Conservation (phyloP, 2,888 invertebrate genomes). For the Sympetrum striolatum region DNA sequence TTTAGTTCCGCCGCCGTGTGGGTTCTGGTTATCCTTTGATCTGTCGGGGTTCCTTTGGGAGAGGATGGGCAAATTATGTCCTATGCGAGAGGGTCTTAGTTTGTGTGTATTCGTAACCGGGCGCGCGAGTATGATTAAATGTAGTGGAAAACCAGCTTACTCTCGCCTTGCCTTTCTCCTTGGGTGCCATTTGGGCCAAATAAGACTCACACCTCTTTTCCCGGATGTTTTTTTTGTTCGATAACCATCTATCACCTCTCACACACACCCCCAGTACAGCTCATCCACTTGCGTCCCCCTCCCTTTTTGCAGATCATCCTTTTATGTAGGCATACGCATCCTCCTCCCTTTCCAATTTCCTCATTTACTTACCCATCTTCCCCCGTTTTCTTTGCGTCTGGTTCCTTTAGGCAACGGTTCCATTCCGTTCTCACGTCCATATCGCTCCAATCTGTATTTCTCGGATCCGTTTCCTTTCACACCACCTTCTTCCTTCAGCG, state of each 20-base stretch:
- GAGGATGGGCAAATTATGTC: conserved; percentile 24
- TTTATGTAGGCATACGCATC: background rate
- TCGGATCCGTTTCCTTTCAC: too few species aligned
- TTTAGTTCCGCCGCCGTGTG: background rate
- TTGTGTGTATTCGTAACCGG: conserved; percentile 9
- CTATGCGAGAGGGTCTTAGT: conserved; percentile 3
- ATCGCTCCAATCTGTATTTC: background rate
- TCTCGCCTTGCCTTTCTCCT: background rate
- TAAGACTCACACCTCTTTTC: background rate
- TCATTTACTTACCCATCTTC: background rate
- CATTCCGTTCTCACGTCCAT: background rate
- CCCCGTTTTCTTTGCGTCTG: background rate
- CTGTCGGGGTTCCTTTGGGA: conserved; percentile 15
- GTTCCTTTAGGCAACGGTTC: background rate
- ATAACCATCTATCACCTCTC: conserved; percentile 23
- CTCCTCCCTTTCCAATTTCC: too few species aligned
- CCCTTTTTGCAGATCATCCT: background rate
- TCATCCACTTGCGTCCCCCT: background rate
- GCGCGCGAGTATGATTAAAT: conserved; percentile 12
- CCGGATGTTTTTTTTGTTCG: background rate
- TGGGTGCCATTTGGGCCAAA: background rate
- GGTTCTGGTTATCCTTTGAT: conserved; percentile 36
- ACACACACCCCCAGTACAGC: background rate
- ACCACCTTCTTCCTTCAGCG: too few species aligned
- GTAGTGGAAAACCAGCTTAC: conserved; percentile 7